phyloP scores from a whole-genome alignment of 2,888 invertebrate species.

The Mythimna lalbum region DNA sequence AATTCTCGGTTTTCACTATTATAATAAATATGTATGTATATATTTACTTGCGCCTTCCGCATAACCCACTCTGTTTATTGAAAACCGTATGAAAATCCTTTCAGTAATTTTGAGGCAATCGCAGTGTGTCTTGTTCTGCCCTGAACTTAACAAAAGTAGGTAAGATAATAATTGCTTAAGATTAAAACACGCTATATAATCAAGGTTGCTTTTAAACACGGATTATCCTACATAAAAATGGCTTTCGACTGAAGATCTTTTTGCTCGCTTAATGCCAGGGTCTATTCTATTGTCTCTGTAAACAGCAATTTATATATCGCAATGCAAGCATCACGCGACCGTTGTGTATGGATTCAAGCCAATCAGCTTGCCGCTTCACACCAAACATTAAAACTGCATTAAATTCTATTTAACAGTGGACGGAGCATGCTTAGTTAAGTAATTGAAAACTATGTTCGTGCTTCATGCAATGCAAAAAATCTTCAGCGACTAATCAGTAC shows the following conservation, averaged over 20 bases:
- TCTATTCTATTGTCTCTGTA: constrained; percentile 78
- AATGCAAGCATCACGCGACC: constrained; percentile 76
- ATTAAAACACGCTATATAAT: constrained; percentile 66
- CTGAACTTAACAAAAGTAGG: constrained; percentile 39
- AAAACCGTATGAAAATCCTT: too few relatives aligned
- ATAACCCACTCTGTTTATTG: too few relatives aligned
- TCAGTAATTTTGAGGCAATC: too few relatives aligned
- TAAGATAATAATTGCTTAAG: constrained; percentile 63
- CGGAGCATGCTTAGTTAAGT: constrained; percentile 79
- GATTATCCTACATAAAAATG: constrained; percentile 73
- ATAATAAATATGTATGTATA: too few relatives aligned
- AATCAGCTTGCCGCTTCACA: constrained; percentile 81
- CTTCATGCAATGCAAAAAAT: constrained; percentile 76
- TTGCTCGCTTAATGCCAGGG: constrained; percentile 71
- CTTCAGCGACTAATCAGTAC: constrained; percentile 61
- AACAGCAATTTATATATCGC: constrained; percentile 78
- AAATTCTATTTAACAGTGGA: constrained; percentile 84
- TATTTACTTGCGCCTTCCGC: too few relatives aligned
- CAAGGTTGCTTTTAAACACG: constrained; percentile 40
- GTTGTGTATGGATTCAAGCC: constrained; percentile 71
- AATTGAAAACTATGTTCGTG: constrained; percentile 80
- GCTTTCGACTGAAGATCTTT: constrained; percentile 72
- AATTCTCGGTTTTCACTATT: constrained; percentile 12
- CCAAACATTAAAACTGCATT: constrained; percentile 87
- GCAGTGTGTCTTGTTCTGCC: too few relatives aligned